These are phyloP conservation scores for Morinoia aosen DNA, from an alignment of 2,888 invertebrate species.

Conservation along the genomic window DNA sequence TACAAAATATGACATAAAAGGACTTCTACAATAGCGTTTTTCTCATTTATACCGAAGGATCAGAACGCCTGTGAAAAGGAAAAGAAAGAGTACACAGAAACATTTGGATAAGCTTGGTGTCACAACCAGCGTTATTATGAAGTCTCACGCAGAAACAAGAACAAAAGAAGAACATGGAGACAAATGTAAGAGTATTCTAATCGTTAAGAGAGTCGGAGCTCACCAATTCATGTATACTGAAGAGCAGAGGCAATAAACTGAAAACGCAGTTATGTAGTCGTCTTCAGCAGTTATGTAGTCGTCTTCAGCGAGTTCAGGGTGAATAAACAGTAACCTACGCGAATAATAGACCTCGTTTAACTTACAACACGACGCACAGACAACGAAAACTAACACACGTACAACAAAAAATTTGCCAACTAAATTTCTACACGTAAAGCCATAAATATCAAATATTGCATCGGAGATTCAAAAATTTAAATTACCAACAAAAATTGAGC, in stretches of 20 bases:
- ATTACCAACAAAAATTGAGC: not conserved
- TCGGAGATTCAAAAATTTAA: not conserved
- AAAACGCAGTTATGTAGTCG: not conserved
- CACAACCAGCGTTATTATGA: not conserved
- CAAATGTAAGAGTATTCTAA: too few species aligned
- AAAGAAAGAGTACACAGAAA: not conserved
- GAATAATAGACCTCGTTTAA: not conserved
- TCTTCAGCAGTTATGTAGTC: not conserved
- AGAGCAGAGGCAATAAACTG: not conserved
- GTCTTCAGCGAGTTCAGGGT: not conserved
- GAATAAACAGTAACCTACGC: not conserved
- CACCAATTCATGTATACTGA: not conserved
- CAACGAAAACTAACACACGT: not conserved
- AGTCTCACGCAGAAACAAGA: not conserved
- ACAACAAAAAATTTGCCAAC: not conserved
- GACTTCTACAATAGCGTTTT: not conserved
- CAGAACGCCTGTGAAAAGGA: not conserved
- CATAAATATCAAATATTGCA: not conserved
- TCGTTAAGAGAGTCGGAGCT: not conserved
- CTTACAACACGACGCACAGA: not conserved
- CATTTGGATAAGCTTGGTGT: not conserved
- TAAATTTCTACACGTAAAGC: not conserved
- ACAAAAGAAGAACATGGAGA: not conserved
- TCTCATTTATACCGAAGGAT: not conserved
- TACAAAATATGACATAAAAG: not conserved